Evolutionary conservation across 2,113 vertebrate species (phyloP).

Genomic region (Romanogobio albipinnatus): DNA sequence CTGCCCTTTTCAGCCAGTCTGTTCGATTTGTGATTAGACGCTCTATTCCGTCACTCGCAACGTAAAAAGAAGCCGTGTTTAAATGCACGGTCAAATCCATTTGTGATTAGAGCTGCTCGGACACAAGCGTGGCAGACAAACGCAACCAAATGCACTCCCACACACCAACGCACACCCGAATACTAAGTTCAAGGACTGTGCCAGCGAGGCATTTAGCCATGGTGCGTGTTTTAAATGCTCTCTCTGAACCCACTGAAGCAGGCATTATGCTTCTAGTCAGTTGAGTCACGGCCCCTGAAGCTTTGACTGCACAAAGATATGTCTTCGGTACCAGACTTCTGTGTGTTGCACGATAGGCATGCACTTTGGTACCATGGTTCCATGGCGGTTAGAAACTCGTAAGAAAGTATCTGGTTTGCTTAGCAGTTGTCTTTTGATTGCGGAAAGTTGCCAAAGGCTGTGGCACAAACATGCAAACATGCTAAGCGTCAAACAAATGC

Average conservation of each 20-base stretch:
- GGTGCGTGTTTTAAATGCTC: constrained; percentile 35
- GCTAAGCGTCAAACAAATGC: neutral
- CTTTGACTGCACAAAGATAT: neutral
- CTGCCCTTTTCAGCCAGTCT: constrained; percentile 32
- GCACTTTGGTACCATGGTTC: neutral
- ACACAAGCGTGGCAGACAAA: constrained; percentile 25
- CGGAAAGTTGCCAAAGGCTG: neutral
- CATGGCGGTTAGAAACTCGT: neutral
- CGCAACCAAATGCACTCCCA: constrained; percentile 11
- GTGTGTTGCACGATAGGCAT: neutral
- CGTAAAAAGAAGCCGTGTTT: constrained; percentile 42
- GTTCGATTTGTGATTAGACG: constrained; percentile 45
- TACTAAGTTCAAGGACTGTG: constrained; percentile 38
- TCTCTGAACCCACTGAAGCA: constrained; percentile 21
- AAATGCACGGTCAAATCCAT: constrained; percentile 34
- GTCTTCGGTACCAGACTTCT: neutral
- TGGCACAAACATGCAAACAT: neutral
- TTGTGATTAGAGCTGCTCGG: constrained; percentile 38
- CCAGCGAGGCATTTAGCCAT: constrained; percentile 19
- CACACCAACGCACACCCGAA: constrained; percentile 33
- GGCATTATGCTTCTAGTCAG: constrained; percentile 19
- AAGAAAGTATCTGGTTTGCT: constrained; percentile 12
- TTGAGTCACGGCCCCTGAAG: constrained; percentile 26
- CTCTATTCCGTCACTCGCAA: constrained; percentile 47
- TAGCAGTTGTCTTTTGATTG: neutral